Conservation (phyloP, 2,797 vertebrate species). For the Hybognathus amarus region DNA sequence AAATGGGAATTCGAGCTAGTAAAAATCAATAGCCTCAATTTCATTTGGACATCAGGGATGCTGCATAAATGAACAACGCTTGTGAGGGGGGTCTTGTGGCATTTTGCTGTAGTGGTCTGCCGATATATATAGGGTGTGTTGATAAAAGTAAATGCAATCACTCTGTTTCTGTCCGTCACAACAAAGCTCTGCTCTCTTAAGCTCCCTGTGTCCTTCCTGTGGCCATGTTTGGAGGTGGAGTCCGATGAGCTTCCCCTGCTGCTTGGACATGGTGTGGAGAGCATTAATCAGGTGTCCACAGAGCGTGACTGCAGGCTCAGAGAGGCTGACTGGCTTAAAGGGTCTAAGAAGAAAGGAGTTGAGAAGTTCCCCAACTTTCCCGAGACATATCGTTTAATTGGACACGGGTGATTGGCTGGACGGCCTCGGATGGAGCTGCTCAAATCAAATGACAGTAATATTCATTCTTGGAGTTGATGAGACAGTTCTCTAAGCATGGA, state of each 20-base stretch:
- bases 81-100: not conserved
- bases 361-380: constrained; percentile 66
- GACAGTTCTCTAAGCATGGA: constrained; percentile 26
- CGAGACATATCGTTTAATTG: constrained; percentile 73
- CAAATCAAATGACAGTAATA: constrained; percentile 61
- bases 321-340: constrained; percentile 55
- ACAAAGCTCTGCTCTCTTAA: constrained; percentile 38
- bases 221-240: constrained; percentile 56
- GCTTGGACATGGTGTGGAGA: constrained; percentile 61
- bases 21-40: constrained; percentile 56
- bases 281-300: constrained; percentile 73
- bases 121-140: not conserved
- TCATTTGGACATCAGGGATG: constrained; percentile 36
- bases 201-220: constrained; percentile 54
- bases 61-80: constrained; percentile 38
- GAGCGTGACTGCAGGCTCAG: constrained; percentile 66
- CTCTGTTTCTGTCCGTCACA: constrained; percentile 15
- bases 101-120: constrained; percentile 19
- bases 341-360: constrained; percentile 54
- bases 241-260: constrained; percentile 56
- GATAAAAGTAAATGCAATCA: constrained; percentile 30
- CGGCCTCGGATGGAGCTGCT: constrained; percentile 60
- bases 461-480: constrained; percentile 30
- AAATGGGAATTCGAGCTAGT: constrained; percentile 28
- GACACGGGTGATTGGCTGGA: constrained; percentile 70